Conservation (phyloP, 2,113 vertebrate genomes). For the Phainopepla nitens region DNA sequence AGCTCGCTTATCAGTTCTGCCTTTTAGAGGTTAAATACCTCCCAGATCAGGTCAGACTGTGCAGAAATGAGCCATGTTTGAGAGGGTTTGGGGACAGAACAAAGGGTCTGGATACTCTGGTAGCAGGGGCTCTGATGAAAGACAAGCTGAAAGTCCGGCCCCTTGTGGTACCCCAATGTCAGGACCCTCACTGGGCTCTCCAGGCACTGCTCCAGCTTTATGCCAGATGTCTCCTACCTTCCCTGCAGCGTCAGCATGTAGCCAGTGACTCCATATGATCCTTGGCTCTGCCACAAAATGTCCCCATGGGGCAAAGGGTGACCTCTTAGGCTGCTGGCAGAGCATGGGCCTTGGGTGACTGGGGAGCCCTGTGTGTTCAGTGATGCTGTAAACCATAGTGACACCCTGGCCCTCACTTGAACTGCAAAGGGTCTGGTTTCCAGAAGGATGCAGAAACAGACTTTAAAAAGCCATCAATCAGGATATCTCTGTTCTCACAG, state of each 20-base stretch:
- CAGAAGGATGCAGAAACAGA: neutral
- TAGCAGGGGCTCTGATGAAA: neutral
- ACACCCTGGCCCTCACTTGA: neutral
- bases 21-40: neutral
- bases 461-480: neutral
- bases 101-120: neutral
- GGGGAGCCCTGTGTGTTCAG: neutral
- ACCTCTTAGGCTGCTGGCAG: neutral
- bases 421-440: neutral
- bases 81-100: neutral
- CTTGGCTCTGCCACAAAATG: neutral
- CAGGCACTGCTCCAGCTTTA: neutral
- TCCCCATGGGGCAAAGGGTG: rapidly evolving
- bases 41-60: neutral
- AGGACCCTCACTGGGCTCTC: neutral
- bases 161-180: rapidly evolving
- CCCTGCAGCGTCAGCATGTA: neutral
- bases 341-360: neutral
- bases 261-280: neutral
- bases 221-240: neutral
- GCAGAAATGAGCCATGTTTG: neutral
- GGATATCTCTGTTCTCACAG: neutral
- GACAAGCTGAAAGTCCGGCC: rapidly evolving
- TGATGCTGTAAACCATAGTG: neutral
- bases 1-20: rapidly evolving